phyloP scores from a whole-genome alignment of 2,888 invertebrate species.

The Xestia sexstrigata region DNA sequence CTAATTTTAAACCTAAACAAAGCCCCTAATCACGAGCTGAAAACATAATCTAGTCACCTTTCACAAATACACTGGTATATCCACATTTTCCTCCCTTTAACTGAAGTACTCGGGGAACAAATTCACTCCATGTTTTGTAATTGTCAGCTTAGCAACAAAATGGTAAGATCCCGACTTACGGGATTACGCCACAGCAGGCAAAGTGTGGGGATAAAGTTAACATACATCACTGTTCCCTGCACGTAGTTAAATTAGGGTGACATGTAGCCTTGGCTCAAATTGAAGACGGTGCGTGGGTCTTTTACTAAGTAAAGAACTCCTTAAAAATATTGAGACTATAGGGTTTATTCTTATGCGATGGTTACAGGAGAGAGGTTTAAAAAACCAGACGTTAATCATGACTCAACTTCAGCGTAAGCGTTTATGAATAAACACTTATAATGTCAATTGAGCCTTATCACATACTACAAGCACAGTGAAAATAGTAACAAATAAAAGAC shows the following conservation, averaged over 20 bases:
- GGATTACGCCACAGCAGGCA: constrained; percentile 45
- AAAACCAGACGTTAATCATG: background rate
- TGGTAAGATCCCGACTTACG: constrained; percentile 51
- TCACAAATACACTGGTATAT: background rate
- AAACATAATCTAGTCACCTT: constrained; percentile 3
- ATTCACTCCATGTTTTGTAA: constrained; percentile 55
- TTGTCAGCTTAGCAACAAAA: constrained; percentile 56
- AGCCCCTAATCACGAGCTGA: background rate
- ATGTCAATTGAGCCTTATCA: background rate
- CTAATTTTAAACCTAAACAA: background rate
- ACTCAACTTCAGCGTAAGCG: background rate
- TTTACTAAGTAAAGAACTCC: constrained; percentile 2
- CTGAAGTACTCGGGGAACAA: constrained; percentile 8
- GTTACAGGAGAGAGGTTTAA: background rate
- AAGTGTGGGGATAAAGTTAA: constrained; percentile 37
- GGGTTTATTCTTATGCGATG: background rate
- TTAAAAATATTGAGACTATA: background rate
- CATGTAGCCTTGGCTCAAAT: constrained; percentile 37
- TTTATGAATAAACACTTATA: background rate
- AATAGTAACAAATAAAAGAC: background rate
- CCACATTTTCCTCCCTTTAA: constrained; percentile 4
- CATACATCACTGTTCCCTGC: constrained; percentile 49
- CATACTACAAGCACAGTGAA: background rate
- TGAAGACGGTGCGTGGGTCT: constrained; percentile 14
- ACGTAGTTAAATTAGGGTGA: constrained; percentile 36